Evolutionary conservation across 2,888 invertebrate species (phyloP).

Genomic region (Lissonota sp.): DNA sequence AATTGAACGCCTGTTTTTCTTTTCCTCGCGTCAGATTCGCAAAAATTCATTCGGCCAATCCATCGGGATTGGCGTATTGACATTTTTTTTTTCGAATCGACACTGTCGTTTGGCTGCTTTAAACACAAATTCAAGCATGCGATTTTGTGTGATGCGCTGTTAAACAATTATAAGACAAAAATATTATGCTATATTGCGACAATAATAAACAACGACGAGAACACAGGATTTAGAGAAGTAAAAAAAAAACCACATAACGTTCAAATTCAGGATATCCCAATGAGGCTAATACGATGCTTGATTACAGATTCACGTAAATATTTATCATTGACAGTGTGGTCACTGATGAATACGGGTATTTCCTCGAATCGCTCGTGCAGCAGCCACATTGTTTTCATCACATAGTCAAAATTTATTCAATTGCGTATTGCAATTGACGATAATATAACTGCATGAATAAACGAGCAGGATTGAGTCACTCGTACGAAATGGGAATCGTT

Average conservation of each 20-base stretch:
- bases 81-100: slow-evolving; percentile 3
- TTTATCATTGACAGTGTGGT: slow-evolving; percentile 40
- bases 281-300: slow-evolving; percentile 57
- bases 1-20: too few species aligned
- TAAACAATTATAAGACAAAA: slow-evolving; percentile 29
- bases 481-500: too few species aligned
- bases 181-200: slow-evolving; percentile 26
- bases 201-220: slow-evolving; percentile 40
- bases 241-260: slow-evolving; percentile 46
- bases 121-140: slow-evolving; percentile 61
- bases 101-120: slow-evolving; percentile 26
- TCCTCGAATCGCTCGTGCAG: slow-evolving; percentile 58
- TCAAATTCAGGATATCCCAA: slow-evolving; percentile 45
- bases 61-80: too few species aligned
- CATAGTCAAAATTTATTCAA: too few species aligned
- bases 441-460: too few species aligned
- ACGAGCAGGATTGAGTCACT: too few species aligned
- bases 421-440: too few species aligned
- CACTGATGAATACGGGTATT: slow-evolving; percentile 19
- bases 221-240: slow-evolving; percentile 11
- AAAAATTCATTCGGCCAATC: too few species aligned
- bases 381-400: slow-evolving; percentile 16
- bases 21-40: too few species aligned
- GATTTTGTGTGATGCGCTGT: slow-evolving; percentile 44
- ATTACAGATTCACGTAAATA: slow-evolving; percentile 56